Evolutionary conservation across 2,113 vertebrate species (phyloP).

Genomic region (Pantherophis guttatus): DNA sequence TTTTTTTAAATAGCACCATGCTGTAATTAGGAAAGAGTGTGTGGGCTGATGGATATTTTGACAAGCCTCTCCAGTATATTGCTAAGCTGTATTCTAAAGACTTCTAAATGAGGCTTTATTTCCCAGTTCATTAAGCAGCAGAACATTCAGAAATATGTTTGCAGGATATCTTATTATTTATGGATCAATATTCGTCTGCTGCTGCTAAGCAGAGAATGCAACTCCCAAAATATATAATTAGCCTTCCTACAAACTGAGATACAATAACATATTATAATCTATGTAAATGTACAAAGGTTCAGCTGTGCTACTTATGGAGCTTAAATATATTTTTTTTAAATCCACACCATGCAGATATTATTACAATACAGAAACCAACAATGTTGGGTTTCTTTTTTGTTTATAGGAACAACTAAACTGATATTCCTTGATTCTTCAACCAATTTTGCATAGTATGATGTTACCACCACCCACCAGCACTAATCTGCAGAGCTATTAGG

Average conservation of each 20-base stretch:
- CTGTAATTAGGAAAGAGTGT: conserved; percentile 3
- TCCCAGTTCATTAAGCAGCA: conserved; percentile 30
- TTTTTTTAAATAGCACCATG: conserved; percentile 31
- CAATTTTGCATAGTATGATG: not conserved
- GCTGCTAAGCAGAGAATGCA: conserved; percentile 33
- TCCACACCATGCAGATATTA: not conserved
- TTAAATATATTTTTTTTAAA: not conserved
- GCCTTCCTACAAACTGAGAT: conserved; percentile 43
- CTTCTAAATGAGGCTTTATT: not conserved
- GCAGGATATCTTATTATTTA: conserved; percentile 24
- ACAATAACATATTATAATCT: conserved; percentile 11
- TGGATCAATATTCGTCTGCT: not conserved
- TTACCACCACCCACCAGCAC: not conserved
- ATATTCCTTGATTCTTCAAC: no score
- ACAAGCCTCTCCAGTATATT: not conserved
- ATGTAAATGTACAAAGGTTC: conserved; percentile 15
- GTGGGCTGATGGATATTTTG: not conserved
- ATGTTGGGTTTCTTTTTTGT: conserved; percentile 2
- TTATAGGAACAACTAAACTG: not conserved
- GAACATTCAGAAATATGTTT: conserved; percentile 11
- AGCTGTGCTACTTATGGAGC: conserved; percentile 3
- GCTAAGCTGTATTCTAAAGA: conserved; percentile 4
- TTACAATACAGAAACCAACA: not conserved
- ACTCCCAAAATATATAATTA: conserved; percentile 42
- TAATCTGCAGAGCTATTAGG: not conserved